phyloP scores from a whole-genome alignment of 2,888 invertebrate genomes.

The Diogma glabrata region DNA sequence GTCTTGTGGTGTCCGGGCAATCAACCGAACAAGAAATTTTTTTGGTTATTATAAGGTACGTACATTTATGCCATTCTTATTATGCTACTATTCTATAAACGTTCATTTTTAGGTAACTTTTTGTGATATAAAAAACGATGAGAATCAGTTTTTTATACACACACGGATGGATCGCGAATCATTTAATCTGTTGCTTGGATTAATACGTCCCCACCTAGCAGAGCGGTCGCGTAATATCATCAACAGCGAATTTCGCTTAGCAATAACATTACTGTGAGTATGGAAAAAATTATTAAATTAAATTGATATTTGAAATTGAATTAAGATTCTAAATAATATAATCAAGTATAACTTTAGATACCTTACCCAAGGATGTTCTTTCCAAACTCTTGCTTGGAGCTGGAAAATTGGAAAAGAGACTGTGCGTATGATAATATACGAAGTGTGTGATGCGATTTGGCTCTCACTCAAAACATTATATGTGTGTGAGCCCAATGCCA shows the following conservation, averaged over 20 bases:
- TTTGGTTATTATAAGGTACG: background rate
- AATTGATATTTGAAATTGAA: no score
- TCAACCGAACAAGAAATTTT: background rate
- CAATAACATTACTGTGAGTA: background rate
- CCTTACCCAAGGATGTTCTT: constrained; percentile 4
- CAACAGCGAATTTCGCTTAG: background rate
- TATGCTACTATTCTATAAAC: background rate
- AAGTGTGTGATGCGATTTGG: constrained; percentile 8
- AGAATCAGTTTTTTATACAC: background rate
- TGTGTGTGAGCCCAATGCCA: background rate
- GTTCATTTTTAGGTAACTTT: background rate
- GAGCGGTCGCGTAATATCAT: background rate
- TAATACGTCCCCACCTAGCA: background rate
- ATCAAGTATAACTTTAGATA: background rate
- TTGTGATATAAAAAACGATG: background rate
- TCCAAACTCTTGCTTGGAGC: constrained; percentile 3
- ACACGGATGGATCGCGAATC: background rate
- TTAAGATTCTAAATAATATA: background rate
- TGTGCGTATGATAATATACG: background rate
- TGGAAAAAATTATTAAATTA: background rate
- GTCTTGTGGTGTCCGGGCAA: background rate
- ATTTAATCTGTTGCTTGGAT: background rate
- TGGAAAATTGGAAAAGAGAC: constrained; percentile 13
- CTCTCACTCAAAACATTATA: background rate
- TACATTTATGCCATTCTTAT: background rate